Base-by-base conservation (phyloP, 2,113 vertebrate genomes). In the Camarhynchus parvulus region DNA sequence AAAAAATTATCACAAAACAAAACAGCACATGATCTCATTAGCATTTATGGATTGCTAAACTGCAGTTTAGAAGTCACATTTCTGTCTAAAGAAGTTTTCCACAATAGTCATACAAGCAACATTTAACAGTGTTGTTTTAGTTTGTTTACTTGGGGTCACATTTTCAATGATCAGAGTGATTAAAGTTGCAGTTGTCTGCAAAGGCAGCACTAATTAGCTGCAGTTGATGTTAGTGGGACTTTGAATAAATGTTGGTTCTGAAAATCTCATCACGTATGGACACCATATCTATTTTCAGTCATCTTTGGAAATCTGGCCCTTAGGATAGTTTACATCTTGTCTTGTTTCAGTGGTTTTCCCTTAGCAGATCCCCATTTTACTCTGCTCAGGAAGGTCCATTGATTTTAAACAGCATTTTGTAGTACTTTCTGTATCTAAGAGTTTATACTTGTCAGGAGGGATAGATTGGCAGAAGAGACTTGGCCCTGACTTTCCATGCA, bases 31-130 rank as follows among this genome's bases (percentile, higher is more conserved):
- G 83, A 94, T 93, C 87, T 90, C 76, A 90, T 92, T 94, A 92
- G 56, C 69, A 94, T 94, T 96, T 94, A 78, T 83, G 73, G 69
- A 72, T 93, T 75, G 49, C 76, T 91, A 83, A 85, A 89, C 78
- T 90, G 89, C 63, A 90, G 62, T 84, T 87, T 90, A 64, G 52
- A 89, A 94, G 83, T 93, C 90, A 84, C 41, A 27, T 93, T 93
- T 94, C 59, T 88, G 31, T 81, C 75, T 81, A 18, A 75, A 70
- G 70, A 49, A 64, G 39, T 86, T 92, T 97, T 92, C 83, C 25
- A n/a, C 64, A 61, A 39, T 39, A 81, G 83, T 94, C 63, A 78
- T 69, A 42, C 22, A 78, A 61, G n/a, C 59, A 75, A 68, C 69
- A 53, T 87, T 75, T 72, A 86, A 49, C 50, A 78, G 11, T 23